phyloP scores from a whole-genome alignment of 2,888 invertebrate genomes.

The Candidula unifasciata region DNA sequence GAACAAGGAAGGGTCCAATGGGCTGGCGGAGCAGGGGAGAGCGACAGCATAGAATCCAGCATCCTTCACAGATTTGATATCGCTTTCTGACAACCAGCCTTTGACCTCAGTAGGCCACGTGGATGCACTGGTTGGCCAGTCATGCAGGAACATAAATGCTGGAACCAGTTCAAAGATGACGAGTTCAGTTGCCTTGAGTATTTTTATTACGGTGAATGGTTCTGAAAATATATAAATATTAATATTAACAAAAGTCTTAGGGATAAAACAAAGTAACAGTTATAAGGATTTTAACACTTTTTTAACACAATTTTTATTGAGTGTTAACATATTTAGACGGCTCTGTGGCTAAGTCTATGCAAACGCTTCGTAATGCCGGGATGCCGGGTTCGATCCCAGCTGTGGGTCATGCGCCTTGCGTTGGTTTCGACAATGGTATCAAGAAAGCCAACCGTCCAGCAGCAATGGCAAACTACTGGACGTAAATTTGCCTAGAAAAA shows the following conservation, averaged over 20 bases:
- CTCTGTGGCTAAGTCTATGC: too few species aligned
- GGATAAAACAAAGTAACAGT: too few species aligned
- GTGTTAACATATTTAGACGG: too few species aligned
- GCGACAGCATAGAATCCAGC: constrained; percentile 53
- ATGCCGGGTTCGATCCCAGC: too few species aligned
- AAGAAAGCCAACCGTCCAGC: too few species aligned
- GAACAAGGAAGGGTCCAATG: constrained; percentile 46
- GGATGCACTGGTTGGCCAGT: constrained; percentile 48
- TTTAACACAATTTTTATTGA: too few species aligned
- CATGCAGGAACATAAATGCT: constrained; percentile 50
- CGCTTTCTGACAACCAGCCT: constrained; percentile 51
- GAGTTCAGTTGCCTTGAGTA: constrained; percentile 40
- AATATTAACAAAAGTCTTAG: neutral
- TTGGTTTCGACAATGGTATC: too few species aligned
- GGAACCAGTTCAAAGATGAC: constrained; percentile 53
- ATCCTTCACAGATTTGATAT: constrained; percentile 40
- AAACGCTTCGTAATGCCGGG: too few species aligned
- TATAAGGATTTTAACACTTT: too few species aligned
- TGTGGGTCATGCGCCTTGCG: too few species aligned
- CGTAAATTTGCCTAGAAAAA: too few species aligned
- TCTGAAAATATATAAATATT: constrained; percentile 34
- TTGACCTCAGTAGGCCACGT: constrained; percentile 40
- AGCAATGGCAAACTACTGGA: too few species aligned
- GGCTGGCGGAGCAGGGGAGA: constrained; percentile 42
- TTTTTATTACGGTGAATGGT: constrained; percentile 53